These are phyloP conservation scores for Dufourea novaeangliae DNA, from an alignment of 1,140 invertebrate species.

Conservation along the genomic window DNA sequence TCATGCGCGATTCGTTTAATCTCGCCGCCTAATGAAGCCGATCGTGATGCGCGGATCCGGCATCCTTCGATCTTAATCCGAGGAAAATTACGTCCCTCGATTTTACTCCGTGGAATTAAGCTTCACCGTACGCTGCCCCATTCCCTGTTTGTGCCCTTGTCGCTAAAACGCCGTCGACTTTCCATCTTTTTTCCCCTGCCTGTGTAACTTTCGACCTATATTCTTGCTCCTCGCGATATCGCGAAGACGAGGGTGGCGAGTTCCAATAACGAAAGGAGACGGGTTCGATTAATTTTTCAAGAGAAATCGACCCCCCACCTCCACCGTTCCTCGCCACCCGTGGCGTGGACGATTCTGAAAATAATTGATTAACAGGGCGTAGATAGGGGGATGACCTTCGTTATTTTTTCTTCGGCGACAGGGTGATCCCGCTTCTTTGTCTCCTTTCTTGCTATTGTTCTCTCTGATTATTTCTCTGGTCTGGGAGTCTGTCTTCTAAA, in stretches of 20 bases:
- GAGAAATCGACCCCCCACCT: conserved; percentile 11
- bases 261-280: too few species aligned
- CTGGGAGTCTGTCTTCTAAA: too few species aligned
- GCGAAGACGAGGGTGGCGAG: conserved; percentile 1
- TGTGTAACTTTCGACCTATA: conserved; percentile 51
- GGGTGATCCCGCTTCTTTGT: background rate
- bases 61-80: conserved; percentile 54
- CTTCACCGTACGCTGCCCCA: background rate
- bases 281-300: conserved; percentile 53
- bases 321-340: background rate
- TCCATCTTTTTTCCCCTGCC: conserved; percentile 16
- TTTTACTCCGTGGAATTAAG: conserved; percentile 42
- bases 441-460: too few species aligned
- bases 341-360: conserved; percentile 30
- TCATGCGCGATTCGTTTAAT: conserved; percentile 56
- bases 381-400: conserved; percentile 9
- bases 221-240: conserved; percentile 13
- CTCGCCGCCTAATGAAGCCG: conserved; percentile 53
- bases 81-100: conserved; percentile 46
- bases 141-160: too few species aligned
- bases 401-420: conserved; percentile 25
- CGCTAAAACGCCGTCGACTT: background rate
- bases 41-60: conserved; percentile 31
- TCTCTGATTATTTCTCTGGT: too few species aligned
- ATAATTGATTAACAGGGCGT: conserved; percentile 57